These are phyloP conservation scores for Tachycineta bicolor DNA, from an alignment of 2,113 vertebrate genomes.

Conservation along the genomic window DNA sequence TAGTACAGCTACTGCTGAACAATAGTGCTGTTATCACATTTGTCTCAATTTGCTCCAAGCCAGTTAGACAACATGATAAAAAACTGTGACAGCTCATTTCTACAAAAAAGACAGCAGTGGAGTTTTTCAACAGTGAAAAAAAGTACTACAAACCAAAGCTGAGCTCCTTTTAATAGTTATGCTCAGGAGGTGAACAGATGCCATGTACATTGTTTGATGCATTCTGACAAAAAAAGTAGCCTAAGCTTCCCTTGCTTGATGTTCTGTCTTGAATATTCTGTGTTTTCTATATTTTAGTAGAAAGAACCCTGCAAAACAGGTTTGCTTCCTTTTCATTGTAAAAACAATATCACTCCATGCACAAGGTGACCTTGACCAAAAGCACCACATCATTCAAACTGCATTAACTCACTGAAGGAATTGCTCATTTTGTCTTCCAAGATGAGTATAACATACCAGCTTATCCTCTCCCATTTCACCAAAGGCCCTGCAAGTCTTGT, in stretches of 20 bases:
- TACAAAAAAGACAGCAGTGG: not conserved
- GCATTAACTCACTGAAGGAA: not conserved
- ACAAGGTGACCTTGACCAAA: constrained; percentile 14
- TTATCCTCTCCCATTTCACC: not conserved
- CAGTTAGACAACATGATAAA: not conserved
- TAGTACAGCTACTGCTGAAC: not conserved
- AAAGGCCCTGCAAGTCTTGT: not conserved
- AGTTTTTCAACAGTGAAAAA: not conserved
- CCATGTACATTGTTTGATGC: not conserved
- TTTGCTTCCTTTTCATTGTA: not conserved
- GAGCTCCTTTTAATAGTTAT: not conserved
- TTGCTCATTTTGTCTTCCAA: not conserved
- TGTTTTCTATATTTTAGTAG: not conserved
- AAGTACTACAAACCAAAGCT: not conserved
- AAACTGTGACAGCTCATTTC: not conserved
- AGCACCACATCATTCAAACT: not conserved
- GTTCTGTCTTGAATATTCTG: not conserved
- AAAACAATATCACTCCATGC: not conserved
- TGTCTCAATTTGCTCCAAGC: constrained; percentile 11
- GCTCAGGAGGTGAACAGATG: not conserved
- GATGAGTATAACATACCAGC: not conserved
- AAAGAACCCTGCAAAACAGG: not conserved
- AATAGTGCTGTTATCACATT: not conserved
- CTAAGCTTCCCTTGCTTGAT: not conserved
- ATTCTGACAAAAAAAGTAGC: not conserved